Base-by-base conservation (phyloP, 1,140 invertebrate genomes). In the Forficula auricularia region DNA sequence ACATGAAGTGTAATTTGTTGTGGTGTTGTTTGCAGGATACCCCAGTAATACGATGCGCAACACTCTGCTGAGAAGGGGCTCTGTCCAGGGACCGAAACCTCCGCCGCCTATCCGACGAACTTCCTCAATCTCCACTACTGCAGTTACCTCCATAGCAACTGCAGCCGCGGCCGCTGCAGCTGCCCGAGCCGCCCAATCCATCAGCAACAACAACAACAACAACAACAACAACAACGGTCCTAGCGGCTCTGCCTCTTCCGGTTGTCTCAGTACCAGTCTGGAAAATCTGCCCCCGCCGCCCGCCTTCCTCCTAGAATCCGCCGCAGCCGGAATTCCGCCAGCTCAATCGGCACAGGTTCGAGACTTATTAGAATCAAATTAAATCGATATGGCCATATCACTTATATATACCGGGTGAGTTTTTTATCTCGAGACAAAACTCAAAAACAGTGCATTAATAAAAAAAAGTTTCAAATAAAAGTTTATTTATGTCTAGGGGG, bases 81-180 rank as follows among this genome's bases (percentile, higher is more conserved):
- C 74, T 32, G 67, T 74, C 46, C 78, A 75, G 50, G 63, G 62
- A 46, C 63, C 72, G 34, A 77, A 86, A 59, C 82, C 82, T 20
- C 79, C 82, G 20, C 86, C 86, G 22, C 86, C 87, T 2, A 80
- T 88, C 1, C 66, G 87, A 46, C 66, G 85, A 31, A 87, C 84
- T 9, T 85, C 86, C 0, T 86, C 82, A 30, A 83, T 88, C 42
- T 78, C 79, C 18, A 68, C 63, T 32, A 62, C 62, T 33, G 18
- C 33, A n/a, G 41, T 30, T 2, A 20, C 33, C 9, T 19, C 30
- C 2, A 19, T 36, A 20, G 31, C 18, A 10, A 19, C 30, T 7
- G 12, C 27, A 12, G 14, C 31, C 15, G 37, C 39, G 1, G 10
- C 40, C 13, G 13, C 19, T n/a, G 12, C 13, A n/a, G 12, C 40